Evolutionary conservation across 2,797 vertebrate genomes (phyloP), one percentile per base, ranked within the genome.

Genomic region (Argyrosomus regius): DNA sequence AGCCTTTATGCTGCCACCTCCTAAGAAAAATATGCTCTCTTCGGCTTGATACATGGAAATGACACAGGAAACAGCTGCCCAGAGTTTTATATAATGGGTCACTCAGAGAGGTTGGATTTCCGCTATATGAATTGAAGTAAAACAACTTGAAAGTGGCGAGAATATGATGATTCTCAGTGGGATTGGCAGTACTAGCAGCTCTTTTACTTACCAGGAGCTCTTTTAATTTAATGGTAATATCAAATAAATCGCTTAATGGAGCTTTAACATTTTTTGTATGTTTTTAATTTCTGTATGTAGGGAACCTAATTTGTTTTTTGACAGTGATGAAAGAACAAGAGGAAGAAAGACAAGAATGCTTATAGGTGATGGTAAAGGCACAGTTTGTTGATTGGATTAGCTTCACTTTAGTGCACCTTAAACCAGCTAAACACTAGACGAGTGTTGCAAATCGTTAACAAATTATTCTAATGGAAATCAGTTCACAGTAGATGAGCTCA

Each of bases 351-450:
- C 22, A n/a, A 57, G 43, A 78, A 75, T 62, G 60, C 78, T 56
- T 31, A 1, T 10, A 69, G 17, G 31, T 39, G 14, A 69, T 50
- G 24, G 56, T 62, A 35, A 43, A 76, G 20, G 46, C 73, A 56
- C 20, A 31, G 24, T 78, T 71, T 73, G 63, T 62, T 53, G 14
- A 58, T 72, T 66, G 24, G 31, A 66, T 77, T 69, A 22, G 28
- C 39, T 45, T 77, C 6, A 50, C 78, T 68, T 77, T 43, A 26
- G 57, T 52, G 82, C 82, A 89, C 80, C 75, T 89, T 87, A 81
- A 83, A 54, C 57, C 48, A 65, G 41, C 54, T 62, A 35, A 50
- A 77, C 67, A 54, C 56, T 20, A 45, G 48, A 67, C 8, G 57
- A 70, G 24, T 24, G 31, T 53, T 35, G 58, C 41, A 75, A 57